Base-by-base conservation (phyloP, 2,888 invertebrate species). In the Catocala nupta region DNA sequence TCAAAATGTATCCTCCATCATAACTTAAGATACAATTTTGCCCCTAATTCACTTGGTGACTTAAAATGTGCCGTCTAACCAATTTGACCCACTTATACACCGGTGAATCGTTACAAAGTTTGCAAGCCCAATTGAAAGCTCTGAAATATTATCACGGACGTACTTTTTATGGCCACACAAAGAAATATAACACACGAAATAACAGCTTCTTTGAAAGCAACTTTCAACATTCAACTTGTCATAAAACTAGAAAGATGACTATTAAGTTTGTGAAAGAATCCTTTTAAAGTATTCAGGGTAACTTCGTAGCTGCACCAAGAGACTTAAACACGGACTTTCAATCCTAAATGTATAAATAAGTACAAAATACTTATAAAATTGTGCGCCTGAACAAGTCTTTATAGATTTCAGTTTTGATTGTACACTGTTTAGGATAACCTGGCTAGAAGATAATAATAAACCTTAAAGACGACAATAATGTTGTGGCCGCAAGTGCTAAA, bases 141-240 rank as follows among this genome's bases (percentile, higher is more conserved):
- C 51, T 36, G n/a, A 51, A 51, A 13, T 51, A 51, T 12, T 13
- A 36, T 39, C 36, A 39, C 5, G 13, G 36, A 8, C 34, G 12
- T 39, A 51, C 34, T 13, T 51, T 49, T 51, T 51, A n/a, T 10
- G 7, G 34, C 10, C 10, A 16, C 9, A 36, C 42, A 12, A 43
- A 63, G 45, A 59, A 58, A 51, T 36, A 55, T 58, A 55, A 52
- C 47, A 50, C 52, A 58, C 45, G 42, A 43, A 45, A 60, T 54
- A 66, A 55, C 49, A 55, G 53, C n/a, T 55, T 9, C 43, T 52
- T 65, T 62, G 48, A 45, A 55, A 63, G 47, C 49, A 72, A 70
- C 68, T 75, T 73, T 60, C 13, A 63, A 55, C 56, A 65, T 77
- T 69, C 62, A 75, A 65, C 61, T 69, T 75, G 63, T 67, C 70